A percentile compares a stretch with the other conserved stretches of the same genome.
phyloP scores from a whole-genome alignment of 2,888 invertebrate species.

The Bombylius discolor region DNA sequence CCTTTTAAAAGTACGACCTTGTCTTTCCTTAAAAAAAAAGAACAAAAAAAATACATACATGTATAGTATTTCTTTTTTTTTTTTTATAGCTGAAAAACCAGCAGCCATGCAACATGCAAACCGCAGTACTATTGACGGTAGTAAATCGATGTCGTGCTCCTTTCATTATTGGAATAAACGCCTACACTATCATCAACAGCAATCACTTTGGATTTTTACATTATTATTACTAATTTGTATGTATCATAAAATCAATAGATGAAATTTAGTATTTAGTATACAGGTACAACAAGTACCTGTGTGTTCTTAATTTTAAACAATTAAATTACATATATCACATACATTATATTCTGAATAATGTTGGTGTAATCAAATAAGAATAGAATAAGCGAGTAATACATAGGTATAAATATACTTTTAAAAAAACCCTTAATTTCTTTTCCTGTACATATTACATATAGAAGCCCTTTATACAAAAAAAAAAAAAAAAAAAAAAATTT shows the following conservation, averaged over 20 bases:
- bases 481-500: no score
- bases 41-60: no score
- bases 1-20: background rate
- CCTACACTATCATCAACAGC: background rate
- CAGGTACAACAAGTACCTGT: no score
- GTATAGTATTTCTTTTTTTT: background rate
- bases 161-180: background rate
- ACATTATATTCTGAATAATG: no score
- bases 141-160: constrained; percentile 1
- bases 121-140: constrained; percentile 29
- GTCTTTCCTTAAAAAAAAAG: background rate
- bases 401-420: no score
- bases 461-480: no score
- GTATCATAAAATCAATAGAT: constrained; percentile 6
- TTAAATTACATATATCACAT: no score
- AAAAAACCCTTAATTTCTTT: no score
- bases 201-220: background rate
- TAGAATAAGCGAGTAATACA: no score
- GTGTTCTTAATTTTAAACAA: no score
- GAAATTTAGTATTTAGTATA: background rate
- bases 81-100: constrained; percentile 30
- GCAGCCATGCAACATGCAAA: constrained; percentile 37
- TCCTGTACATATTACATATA: no score
- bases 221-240: constrained; percentile 2
- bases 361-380: no score